Evolutionary conservation across 2,888 invertebrate genomes (phyloP), one percentile per base, ranked within the genome.

Genomic region (Oeneis ivallda): DNA sequence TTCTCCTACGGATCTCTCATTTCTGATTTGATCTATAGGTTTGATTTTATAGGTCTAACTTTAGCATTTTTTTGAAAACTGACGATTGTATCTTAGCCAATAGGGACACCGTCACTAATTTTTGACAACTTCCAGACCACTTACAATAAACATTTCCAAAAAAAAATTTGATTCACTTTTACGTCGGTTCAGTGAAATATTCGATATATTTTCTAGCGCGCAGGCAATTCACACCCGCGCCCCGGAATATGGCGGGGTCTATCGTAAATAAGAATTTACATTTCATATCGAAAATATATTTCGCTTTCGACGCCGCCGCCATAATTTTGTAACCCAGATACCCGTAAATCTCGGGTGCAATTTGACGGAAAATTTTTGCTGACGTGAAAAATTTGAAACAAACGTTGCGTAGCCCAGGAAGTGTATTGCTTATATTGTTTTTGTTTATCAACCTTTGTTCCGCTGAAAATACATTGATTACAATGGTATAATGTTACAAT

Each of bases 181-280:
- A 75, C 79, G 77, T 78, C 78, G 76, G 79, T 73, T 71, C 76
- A 72, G 66, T 65, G 64, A 73, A 79, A 85, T 82, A 83, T 84
- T 80, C 80, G 81, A 82, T 79, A 82, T 80, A 26, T 26, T 26
- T 80, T 77, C 75, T 71, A 74, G 70, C 74, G 72, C 73, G 72
- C 65, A 70, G 78, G 77, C 80, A 79, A 80, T 81, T 81, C 81
- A 76, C 75, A 74, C 73, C 75, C 75, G 78, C 75, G 78, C 75
- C 74, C 70, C 62, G 72, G 72, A 77, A 78, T 75, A 72, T 66
- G 73, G 70, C 70, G 69, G 76, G 77, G 79, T 79, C 79, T 79
- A 76, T 72, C 78, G 78, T 79, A 83, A 84, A 85, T 83, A 79
- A 76, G 77, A 79, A 84, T 84, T 81, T 82, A 79, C 79, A 78